Base-by-base conservation (phyloP, 2,888 invertebrate genomes). In the Melinaea menophilus region DNA sequence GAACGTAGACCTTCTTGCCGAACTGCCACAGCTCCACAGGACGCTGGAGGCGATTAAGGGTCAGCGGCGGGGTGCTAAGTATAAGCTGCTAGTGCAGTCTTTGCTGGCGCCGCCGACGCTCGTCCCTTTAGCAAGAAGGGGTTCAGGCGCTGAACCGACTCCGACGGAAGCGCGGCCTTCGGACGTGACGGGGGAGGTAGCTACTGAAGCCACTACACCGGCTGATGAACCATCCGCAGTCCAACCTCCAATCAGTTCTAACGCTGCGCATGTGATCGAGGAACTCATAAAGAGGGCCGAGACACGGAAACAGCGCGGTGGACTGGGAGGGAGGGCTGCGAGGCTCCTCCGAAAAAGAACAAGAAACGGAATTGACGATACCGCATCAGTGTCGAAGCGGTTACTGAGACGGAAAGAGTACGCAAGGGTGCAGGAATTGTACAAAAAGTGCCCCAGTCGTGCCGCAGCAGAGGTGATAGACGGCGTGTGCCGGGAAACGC, bases 371-470 rank as follows among this genome's bases (percentile, higher is more conserved):
- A 3, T 34, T 22, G 58, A 51, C 62, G 31, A 12, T 33, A 7
- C 3, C 37, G 55, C 58, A 55, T 34, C 47, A 48, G 66, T 48
- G 1, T 22, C 22, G 5, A 48, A 59, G 55, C 45, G 59, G 2
- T 62, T 51, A 7, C 22, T 58, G 56, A 60, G 70, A 7, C n/a
- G 69, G 54, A 63, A 62, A 7, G 70, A 70, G 69, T 72, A 70
- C 61, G 68, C 68, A 4, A 48, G 67, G 47, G 64, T 69, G 31
- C 70, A 68, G 68, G 68, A 67, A 55, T 65, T 71, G 0, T 68
- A 31, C 22, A 34, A 56, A 59, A 70, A 68, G 61, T 65, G 55
- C 47, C 67, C 63, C 11, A 47, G 67, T 47, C 64, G 66, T 5
- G 64, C 69, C 31, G 68, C 69, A 37, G 64, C 62, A 0, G 71